These are phyloP conservation scores for Odontesthes bonariensis DNA, from an alignment of 2,113 vertebrate species.

Conservation along the genomic window DNA sequence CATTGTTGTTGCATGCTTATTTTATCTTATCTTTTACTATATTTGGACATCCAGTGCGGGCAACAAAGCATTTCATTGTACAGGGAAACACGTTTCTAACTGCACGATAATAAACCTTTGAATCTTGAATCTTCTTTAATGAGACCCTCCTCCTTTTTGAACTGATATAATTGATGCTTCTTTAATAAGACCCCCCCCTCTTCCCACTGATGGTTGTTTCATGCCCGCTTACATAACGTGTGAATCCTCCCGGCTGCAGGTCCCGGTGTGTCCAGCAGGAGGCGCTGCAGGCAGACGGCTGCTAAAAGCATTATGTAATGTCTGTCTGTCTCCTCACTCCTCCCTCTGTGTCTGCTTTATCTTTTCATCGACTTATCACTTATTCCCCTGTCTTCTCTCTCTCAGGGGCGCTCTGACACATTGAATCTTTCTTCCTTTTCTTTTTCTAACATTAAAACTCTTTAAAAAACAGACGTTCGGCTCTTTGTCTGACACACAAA, in stretches of 20 bases:
- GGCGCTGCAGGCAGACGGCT: slow-evolving; percentile 13
- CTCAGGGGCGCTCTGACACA: too few species aligned
- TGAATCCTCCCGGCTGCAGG: slow-evolving; percentile 19
- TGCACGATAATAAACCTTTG: too few species aligned
- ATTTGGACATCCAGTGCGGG: too few species aligned
- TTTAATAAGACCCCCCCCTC: too few species aligned
- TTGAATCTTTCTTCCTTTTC: too few species aligned
- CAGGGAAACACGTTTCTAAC: too few species aligned
- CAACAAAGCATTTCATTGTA: too few species aligned
- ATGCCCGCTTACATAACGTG: background rate
- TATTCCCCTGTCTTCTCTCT: background rate
- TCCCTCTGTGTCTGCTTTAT: slow-evolving; percentile 13
- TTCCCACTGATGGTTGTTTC: background rate
- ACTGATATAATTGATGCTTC: too few species aligned
- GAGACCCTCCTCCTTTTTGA: too few species aligned
- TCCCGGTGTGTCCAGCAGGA: slow-evolving; percentile 9
- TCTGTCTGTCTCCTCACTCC: slow-evolving; percentile 13
- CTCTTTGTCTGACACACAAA: slow-evolving; percentile 6
- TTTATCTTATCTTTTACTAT: too few species aligned
- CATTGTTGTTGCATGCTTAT: too few species aligned
- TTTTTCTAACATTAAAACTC: background rate
- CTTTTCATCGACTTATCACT: slow-evolving; percentile 15
- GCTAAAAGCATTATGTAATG: slow-evolving; percentile 47
- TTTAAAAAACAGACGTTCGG: background rate
- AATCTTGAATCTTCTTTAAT: too few species aligned